Evolutionary conservation across 2,888 invertebrate genomes (phyloP), one percentile per base, ranked within the genome.

Genomic region (Xestobium rufovillosum): DNA sequence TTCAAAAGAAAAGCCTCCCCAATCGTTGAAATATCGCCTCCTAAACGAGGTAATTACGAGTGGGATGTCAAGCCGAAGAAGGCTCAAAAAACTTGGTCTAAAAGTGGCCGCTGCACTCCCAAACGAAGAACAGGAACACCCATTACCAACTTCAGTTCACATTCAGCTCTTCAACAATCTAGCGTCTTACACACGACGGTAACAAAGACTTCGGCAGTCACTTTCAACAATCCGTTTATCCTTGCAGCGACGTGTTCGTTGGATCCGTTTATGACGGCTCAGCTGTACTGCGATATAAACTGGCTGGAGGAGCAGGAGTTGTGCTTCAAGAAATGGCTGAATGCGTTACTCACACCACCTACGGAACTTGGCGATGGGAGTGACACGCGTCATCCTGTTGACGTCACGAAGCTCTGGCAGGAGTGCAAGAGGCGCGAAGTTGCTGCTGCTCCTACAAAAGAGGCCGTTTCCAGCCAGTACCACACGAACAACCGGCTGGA

Each of bases 311-410:
- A 75, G 39, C 80, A 85, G 58, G 81, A 83, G 61, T 65, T 57
- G 1, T 76, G 81, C 52, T 82, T 86, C 41, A 82, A 77, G 54
- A 80, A 82, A 48, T 88, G 86, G 86, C 63, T 88, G 0, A 87
- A 88, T 60, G 78, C 78, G 4, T 66, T 88, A 33, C 66, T 88
- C 4, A 79, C 83, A 3, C 82, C 86, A 1, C 85, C 85, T 0
- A 71, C 75, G 0, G 83, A 84, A 46, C 82, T 83, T 48, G 68
- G 84, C 1, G 78, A 79, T 45, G 72, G 76, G 26, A 69, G 72
- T 38, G 64, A 73, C n/a, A 75, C 75, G 48, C 63, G 64, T 38
- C 68, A 70, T 39, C 73, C 75, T 56, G 70, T 83, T 8, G 83
- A 86, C 53, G 74, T 84, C 1, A 83, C 80, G 0, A 80, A 80